phyloP scores from a whole-genome alignment of 2,888 invertebrate genomes.

The Parasteatoda lunata region DNA sequence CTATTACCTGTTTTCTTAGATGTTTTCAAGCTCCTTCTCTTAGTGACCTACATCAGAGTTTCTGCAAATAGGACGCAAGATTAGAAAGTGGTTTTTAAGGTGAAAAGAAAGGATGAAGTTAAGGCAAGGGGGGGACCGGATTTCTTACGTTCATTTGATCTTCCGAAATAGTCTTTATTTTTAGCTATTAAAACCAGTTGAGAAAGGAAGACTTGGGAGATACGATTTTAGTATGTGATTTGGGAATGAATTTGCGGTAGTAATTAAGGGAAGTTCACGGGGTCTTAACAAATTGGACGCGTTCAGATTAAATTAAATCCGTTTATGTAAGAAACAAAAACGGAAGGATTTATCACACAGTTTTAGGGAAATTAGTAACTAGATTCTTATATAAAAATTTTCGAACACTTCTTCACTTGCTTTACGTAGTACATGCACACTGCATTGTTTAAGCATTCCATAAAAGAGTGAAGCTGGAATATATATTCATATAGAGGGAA shows the following conservation, averaged over 20 bases:
- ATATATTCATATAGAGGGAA: too few species aligned
- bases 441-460: too few species aligned
- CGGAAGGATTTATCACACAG: too few species aligned
- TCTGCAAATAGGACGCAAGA: slow-evolving; percentile 62
- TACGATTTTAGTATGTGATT: slow-evolving; percentile 6
- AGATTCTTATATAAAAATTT: too few species aligned
- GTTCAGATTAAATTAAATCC: too few species aligned
- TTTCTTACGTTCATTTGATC: slow-evolving; percentile 23
- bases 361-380: too few species aligned
- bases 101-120: slow-evolving; percentile 40
- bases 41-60: slow-evolving; percentile 44
- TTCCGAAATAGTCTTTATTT: slow-evolving; percentile 53
- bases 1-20: slow-evolving; percentile 41
- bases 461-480: too few species aligned
- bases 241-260: slow-evolving; percentile 1
- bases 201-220: background rate
- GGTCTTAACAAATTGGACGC: too few species aligned
- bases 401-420: too few species aligned
- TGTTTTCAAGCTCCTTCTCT: slow-evolving; percentile 28
- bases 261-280: too few species aligned
- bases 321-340: background rate
- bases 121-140: slow-evolving; percentile 33
- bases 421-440: too few species aligned
- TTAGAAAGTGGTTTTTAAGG: slow-evolving; percentile 57
- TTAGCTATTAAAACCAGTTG: slow-evolving; percentile 48